Evolutionary conservation across 2,797 vertebrate genomes (phyloP).

Genomic region (Coreius guichenoti): DNA sequence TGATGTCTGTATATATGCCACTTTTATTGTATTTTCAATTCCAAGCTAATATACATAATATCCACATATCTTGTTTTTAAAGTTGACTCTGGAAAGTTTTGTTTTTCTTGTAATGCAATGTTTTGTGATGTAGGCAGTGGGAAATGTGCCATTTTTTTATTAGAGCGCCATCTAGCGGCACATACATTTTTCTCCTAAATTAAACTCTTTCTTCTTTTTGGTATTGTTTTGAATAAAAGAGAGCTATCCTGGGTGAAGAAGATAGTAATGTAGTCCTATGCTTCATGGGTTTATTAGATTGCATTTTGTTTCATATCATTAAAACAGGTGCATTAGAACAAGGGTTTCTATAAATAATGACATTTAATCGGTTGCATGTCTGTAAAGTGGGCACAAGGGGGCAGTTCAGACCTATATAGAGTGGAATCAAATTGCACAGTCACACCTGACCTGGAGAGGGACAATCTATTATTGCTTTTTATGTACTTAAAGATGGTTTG

Average conservation of each 20-base stretch:
- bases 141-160: not conserved
- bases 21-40: not conserved
- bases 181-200: not conserved
- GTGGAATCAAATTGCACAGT: not conserved
- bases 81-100: not conserved
- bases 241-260: not conserved
- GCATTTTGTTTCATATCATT: not conserved
- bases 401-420: not conserved
- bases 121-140: not conserved
- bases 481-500: not conserved
- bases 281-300: not conserved
- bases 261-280: not conserved
- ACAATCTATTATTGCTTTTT: not conserved
- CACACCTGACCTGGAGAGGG: not conserved
- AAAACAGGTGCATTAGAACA: not conserved
- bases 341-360: not conserved
- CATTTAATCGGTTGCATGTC: not conserved
- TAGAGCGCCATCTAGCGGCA: slow-evolving; percentile 46
- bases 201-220: not conserved
- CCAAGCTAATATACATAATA: not conserved
- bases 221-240: not conserved
- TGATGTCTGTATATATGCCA: not conserved
- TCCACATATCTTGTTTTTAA: not conserved
- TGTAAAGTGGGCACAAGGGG: slow-evolving; percentile 14
- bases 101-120: not conserved